These are phyloP conservation scores for Promerops cafer DNA, from an alignment of 2,113 vertebrate genomes.

Conservation along the genomic window DNA sequence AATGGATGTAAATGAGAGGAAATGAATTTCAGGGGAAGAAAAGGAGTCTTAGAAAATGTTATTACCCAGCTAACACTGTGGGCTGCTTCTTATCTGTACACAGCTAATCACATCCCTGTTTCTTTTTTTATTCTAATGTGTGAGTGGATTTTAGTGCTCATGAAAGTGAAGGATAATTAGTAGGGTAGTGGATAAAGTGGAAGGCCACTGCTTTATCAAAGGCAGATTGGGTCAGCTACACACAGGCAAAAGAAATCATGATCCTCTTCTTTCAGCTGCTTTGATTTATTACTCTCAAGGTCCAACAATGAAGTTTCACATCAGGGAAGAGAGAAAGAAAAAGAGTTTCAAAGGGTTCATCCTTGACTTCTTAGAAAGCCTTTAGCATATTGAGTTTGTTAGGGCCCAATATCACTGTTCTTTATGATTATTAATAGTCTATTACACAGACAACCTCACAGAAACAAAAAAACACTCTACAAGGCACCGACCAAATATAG, in stretches of 20 bases:
- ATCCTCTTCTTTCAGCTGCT: neutral
- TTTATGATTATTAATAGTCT: neutral
- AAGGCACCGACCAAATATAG: neutral
- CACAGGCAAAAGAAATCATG: neutral
- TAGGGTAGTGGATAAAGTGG: neutral
- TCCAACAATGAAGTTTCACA: conserved; percentile 33
- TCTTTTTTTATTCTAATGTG: conserved; percentile 15
- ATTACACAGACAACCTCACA: neutral
- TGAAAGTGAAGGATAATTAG: conserved; percentile 47
- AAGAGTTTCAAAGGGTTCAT: conserved; percentile 14
- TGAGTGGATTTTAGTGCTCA: conserved; percentile 19
- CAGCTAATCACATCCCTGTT: conserved; percentile 10
- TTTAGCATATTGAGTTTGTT: neutral
- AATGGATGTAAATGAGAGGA: conserved; percentile 28
- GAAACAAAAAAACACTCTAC: neutral
- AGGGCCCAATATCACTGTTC: neutral
- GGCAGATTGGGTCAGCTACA: conserved; percentile 2
- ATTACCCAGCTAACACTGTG: neutral
- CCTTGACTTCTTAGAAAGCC: neutral
- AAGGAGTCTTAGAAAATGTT: neutral
- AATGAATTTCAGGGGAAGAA: conserved; percentile 5
- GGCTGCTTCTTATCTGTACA: conserved; percentile 36
- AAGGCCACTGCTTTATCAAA: conserved; percentile 34
- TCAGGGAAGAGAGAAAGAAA: conserved; percentile 6
- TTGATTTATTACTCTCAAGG: conserved; percentile 41